Evolutionary conservation across 2,113 vertebrate genomes (phyloP).

Genomic region (Lepisosteus osseus): DNA sequence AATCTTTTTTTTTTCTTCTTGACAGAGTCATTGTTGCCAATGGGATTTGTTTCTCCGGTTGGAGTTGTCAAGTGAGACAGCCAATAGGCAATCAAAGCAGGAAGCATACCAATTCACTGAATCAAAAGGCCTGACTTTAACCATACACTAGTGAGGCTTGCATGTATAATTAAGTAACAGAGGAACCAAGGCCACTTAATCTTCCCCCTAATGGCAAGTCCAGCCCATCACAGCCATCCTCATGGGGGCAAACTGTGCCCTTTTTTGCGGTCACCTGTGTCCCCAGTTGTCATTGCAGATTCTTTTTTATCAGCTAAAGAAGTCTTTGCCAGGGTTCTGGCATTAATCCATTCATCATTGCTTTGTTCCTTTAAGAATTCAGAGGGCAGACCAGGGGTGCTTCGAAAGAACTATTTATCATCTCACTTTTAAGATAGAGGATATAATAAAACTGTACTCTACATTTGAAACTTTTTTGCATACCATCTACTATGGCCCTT

Average conservation of each 20-base stretch:
- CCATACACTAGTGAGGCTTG: conserved; percentile 71
- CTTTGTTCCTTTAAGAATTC: conserved; percentile 80
- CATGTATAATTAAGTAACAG: conserved; percentile 91
- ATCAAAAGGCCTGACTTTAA: conserved; percentile 69
- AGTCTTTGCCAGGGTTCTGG: conserved; percentile 69
- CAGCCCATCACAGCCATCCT: conserved; percentile 72
- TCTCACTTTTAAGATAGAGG: conserved; percentile 49
- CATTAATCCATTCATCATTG: conserved; percentile 79
- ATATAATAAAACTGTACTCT: conserved; percentile 49
- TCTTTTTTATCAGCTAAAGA: conserved; percentile 78
- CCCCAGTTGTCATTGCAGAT: conserved; percentile 81
- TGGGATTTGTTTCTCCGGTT: conserved; percentile 87
- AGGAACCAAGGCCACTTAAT: conserved; percentile 84
- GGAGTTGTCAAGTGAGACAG: conserved; percentile 91
- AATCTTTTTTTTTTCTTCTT: conserved; percentile 66
- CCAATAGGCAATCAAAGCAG: conserved; percentile 89
- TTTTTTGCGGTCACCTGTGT: conserved; percentile 76
- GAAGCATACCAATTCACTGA: conserved; percentile 72
- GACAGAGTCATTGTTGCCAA: conserved; percentile 85
- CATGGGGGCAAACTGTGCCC: conserved; percentile 76
- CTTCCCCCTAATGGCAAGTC: conserved; percentile 86
- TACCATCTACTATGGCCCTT: conserved; percentile 14
- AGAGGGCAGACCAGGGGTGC: conserved; percentile 64
- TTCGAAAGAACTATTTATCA: conserved; percentile 71
- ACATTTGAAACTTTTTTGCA: conserved; percentile 46